Base-by-base conservation (phyloP, 2,113 vertebrate genomes). In the Percina caprodes region DNA sequence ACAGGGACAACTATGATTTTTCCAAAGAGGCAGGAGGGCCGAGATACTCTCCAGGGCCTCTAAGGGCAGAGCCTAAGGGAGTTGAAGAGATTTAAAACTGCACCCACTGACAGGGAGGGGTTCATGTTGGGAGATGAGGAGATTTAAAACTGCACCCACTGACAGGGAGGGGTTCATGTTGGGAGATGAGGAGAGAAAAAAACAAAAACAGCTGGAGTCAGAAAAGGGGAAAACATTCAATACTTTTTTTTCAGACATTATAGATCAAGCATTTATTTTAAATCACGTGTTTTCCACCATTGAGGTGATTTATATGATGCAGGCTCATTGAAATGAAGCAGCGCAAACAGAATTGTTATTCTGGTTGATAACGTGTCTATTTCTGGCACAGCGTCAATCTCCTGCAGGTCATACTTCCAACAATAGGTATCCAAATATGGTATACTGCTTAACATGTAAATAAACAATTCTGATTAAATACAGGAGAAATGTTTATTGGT, bases 1-100 rank as follows among this genome's bases (percentile, higher is more conserved):
- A 24, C 35, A 48, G 49, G 35, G 65, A 35, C 42, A 49, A 42
- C 45, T 63, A 35, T 71, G 48, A 35, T 46, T 14, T 55, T 51
- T 51, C 52, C 52, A 39, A 24, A 35, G 69, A 73, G 21, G 16
- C 77, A 18, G 30, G 51, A 59, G 21, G 26, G 69, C 39, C 2
- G 2, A 13, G 58, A 46, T 55, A 23, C 49, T 71, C 56, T 65
- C 59, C 35, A 23, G 68, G 35, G 76, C 65, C 58, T 54, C 18
- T 16, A 15, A 71, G 67, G 49, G 67, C 33, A 62, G 48, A 18
- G 52, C 46, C 46, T 54, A 10, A 5, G 33, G 56, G 30, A 26
- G 9, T 35, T 35, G n/a, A 55, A 18, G 21, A 73, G 42, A 42
- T 42, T 19, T 56, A 12, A 11, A 67, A 67, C 69, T 46, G 18